Conservation (phyloP, 2,797 vertebrate species). For the Lepilemur septentrionalis region DNA sequence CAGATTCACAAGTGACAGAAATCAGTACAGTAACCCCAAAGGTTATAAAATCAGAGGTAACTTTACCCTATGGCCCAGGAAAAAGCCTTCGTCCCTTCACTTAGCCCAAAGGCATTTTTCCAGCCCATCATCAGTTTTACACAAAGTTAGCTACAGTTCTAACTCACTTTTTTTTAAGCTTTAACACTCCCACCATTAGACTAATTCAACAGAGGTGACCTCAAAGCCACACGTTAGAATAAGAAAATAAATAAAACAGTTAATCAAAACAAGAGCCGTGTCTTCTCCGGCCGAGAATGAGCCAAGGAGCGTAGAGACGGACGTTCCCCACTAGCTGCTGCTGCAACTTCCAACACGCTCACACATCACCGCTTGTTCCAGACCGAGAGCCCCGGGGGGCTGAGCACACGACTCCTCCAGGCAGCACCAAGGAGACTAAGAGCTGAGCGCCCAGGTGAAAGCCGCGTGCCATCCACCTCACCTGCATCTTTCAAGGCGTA, state of each 20-base stretch:
- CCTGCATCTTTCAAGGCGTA: background rate
- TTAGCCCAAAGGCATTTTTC: background rate
- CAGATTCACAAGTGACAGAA: background rate
- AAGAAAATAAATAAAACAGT: background rate
- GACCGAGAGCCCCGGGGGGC: too few relatives aligned
- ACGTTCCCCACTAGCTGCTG: too few relatives aligned
- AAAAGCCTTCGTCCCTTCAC: background rate
- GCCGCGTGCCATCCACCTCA: background rate
- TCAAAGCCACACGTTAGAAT: background rate
- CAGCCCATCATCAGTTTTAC: background rate
- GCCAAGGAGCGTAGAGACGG: background rate
- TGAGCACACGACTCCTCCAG: background rate
- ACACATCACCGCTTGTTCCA: background rate
- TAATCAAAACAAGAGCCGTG: background rate
- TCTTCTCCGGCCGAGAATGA: background rate
- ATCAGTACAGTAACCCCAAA: background rate
- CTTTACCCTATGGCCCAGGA: background rate
- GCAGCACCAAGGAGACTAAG: fast-evolving
- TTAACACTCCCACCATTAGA: background rate
- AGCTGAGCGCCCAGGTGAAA: background rate
- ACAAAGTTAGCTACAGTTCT: background rate
- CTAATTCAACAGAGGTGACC: background rate
- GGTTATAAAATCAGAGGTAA: background rate
- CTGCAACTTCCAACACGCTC: background rate
- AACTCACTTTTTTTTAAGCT: background rate